Evolutionary conservation across 2,113 vertebrate species (phyloP), one percentile per base, ranked within the genome.

Genomic region (Sciurus niger): DNA sequence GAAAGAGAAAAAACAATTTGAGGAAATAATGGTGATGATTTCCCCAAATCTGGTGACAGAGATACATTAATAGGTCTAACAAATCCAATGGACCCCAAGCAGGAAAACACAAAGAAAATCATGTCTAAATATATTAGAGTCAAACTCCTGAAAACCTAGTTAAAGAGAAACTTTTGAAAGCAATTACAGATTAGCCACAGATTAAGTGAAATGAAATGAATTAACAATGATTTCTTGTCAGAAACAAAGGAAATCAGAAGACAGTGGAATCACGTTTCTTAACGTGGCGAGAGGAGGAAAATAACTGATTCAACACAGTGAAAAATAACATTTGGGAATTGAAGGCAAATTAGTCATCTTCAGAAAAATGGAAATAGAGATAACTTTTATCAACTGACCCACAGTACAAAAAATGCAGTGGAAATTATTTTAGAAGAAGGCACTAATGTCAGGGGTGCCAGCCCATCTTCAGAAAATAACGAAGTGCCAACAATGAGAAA

Each of bases 161-260:
- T 43, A 78, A 72, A 84, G 87, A 60, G 32, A 68, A 70, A 72
- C n/a, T 65, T n/a, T 84, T 89, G n/a, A 85, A 95, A 90, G 67
- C 51, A 96, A 24, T 16, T 48, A 87, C 30, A 77, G 30, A 90
- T 43, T 67, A 87, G 73, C 68, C 37, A 92, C 17, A 46, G 40
- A 76, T 76, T 67, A 65, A 76, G 14, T 83, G 34, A 6, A 89
- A 83, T 76, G 40, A 68, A 48, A 51, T 8, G 8, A 46, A 40
- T 83, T 89, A 74, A 63, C 8, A 63, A 86, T 55, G 13, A 89
- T 84, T 95, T 93, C 18, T 95, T 58, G 25, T 84, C 40, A 77
- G 48, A 89, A 68, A 40, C 10, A 84, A 88, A 32, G 46, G 76
- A 76, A 32, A 83, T 22, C 82, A 76, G 68, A 76, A 60, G 55